Percentiles rank a stretch among this genome's conserved stretches.
Evolutionary conservation across 2,888 invertebrate genomes (phyloP).

Genomic region (Hemithea aestivaria): DNA sequence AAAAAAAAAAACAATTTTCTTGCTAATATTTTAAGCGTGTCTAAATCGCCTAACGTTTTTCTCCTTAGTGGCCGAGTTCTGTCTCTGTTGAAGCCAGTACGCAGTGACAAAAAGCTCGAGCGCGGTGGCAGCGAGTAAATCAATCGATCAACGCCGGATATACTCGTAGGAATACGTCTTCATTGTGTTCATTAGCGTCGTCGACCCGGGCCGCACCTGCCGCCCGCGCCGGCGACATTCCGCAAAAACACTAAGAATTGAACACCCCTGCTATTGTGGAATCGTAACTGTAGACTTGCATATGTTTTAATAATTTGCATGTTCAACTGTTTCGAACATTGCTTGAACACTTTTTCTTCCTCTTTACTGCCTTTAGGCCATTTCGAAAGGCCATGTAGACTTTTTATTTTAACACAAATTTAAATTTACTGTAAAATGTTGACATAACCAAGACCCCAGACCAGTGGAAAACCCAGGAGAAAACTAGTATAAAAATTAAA

Average conservation of each 20-base stretch:
- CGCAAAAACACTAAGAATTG: constrained; percentile 54
- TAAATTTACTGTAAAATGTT: too few relatives aligned
- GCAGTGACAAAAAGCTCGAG: constrained; percentile 58
- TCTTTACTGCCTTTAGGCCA: too few relatives aligned
- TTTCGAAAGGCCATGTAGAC: too few relatives aligned
- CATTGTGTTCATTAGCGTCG: constrained; percentile 79
- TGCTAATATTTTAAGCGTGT: too few relatives aligned
- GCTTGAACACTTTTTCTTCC: too few relatives aligned
- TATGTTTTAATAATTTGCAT: constrained; percentile 21
- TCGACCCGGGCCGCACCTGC: constrained; percentile 61
- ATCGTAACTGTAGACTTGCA: constrained; percentile 19
- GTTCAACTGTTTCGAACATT: constrained; percentile 1
- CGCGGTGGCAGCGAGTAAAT: constrained; percentile 78
- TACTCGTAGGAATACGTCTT: constrained; percentile 73
- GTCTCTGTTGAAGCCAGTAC: constrained; percentile 8
- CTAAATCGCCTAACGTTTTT: too few relatives aligned
- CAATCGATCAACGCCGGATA: constrained; percentile 80
- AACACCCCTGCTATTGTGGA: constrained; percentile 40
- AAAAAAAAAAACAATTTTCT: too few relatives aligned
- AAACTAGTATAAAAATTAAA: too few relatives aligned
- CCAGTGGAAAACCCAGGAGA: too few relatives aligned
- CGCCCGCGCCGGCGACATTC: constrained; percentile 64
- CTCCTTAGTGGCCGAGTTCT: too few relatives aligned
- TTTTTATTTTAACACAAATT: too few relatives aligned
- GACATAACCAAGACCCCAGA: too few relatives aligned